These are phyloP conservation scores for Timema cristinae DNA, from an alignment of 2,888 invertebrate species.

Conservation along the genomic window DNA sequence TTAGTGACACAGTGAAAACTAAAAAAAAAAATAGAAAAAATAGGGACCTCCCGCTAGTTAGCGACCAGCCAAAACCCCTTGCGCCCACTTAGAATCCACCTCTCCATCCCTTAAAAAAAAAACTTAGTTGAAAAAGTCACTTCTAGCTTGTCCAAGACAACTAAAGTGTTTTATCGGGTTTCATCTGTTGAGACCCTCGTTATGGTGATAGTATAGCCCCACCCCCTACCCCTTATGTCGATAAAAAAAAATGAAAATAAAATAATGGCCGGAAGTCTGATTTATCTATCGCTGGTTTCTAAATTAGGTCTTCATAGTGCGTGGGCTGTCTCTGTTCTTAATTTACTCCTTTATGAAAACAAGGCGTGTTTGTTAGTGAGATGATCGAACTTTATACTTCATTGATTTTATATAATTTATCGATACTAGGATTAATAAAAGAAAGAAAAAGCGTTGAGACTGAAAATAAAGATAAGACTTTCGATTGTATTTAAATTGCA, in stretches of 20 bases:
- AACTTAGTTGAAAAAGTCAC: conserved; percentile 6
- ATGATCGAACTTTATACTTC: background rate
- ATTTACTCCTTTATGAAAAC: background rate
- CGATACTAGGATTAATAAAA: too few relatives aligned
- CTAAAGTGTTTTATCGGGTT: conserved; percentile 22
- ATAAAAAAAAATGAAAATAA: background rate
- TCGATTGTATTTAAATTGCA: too few relatives aligned
- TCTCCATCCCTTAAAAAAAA: too few relatives aligned
- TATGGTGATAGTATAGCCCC: conserved; percentile 20
- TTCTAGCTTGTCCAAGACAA: conserved; percentile 11
- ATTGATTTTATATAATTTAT: background rate
- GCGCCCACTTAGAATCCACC: too few relatives aligned
- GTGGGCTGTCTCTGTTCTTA: conserved; percentile 7
- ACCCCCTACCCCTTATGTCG: background rate
- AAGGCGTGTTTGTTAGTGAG: background rate
- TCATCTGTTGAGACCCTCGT: conserved; percentile 21
- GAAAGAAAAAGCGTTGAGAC: too few relatives aligned
- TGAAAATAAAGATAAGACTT: too few relatives aligned
- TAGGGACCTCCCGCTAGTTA: too few relatives aligned
- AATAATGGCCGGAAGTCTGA: conserved; percentile 28
- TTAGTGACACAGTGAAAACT: too few relatives aligned
- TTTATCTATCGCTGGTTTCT: conserved; percentile 25
- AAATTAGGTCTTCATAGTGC: conserved; percentile 19
- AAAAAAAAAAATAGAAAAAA: too few relatives aligned
- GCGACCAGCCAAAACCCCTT: too few relatives aligned